These are phyloP conservation scores for Leptarthrus brevirostris DNA, from an alignment of 2,888 invertebrate genomes.

Conservation along the genomic window DNA sequence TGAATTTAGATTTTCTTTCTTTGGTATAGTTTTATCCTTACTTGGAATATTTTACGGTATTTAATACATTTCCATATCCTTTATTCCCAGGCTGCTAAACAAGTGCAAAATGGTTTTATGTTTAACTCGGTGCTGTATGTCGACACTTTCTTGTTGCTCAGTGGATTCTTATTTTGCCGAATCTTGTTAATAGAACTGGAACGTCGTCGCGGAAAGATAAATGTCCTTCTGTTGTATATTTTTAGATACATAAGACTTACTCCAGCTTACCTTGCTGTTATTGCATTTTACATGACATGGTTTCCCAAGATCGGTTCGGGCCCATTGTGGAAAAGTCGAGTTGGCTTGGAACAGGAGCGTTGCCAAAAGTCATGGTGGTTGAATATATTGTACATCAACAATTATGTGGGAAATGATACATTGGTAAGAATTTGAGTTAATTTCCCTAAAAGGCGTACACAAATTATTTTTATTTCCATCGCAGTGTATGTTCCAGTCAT, in stretches of 20 bases:
- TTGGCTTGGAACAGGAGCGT: conserved; percentile 70
- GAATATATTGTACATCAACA: conserved; percentile 79
- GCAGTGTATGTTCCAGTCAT: conserved; percentile 71
- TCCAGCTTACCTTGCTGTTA: conserved; percentile 78
- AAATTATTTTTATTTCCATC: conserved; percentile 48
- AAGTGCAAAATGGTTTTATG: conserved; percentile 73
- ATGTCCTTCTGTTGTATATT: conserved; percentile 73
- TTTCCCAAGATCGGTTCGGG: conserved; percentile 77
- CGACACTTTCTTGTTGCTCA: conserved; percentile 78
- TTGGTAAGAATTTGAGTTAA: conserved; percentile 56
- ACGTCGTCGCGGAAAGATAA: conserved; percentile 73
- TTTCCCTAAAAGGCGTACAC: no score
- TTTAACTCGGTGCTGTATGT: conserved; percentile 77
- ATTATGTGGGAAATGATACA: conserved; percentile 74
- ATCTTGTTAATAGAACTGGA: conserved; percentile 76
- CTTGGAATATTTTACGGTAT: no score
- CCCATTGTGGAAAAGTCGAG: conserved; percentile 77
- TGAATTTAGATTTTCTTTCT: conserved; percentile 72
- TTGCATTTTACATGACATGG: conserved; percentile 80
- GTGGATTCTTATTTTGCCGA: conserved; percentile 77
- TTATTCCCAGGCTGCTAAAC: conserved; percentile 69
- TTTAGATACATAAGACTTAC: conserved; percentile 79
- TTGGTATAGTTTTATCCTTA: conserved; percentile 58
- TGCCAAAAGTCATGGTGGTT: conserved; percentile 80
- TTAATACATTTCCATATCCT: no score